Evolutionary conservation across 2,113 vertebrate genomes (phyloP).

Genomic region (Myotis davidii): DNA sequence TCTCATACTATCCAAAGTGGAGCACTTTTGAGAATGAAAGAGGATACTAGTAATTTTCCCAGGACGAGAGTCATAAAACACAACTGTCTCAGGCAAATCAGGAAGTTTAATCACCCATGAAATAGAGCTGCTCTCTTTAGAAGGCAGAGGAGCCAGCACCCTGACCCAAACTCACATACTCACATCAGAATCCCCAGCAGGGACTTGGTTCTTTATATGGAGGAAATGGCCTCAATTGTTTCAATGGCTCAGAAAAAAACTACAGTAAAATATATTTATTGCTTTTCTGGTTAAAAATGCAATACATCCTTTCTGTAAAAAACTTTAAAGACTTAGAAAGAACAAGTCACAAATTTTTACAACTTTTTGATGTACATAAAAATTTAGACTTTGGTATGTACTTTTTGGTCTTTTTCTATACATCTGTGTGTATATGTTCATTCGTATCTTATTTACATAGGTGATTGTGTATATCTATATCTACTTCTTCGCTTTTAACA

Average conservation of each 20-base stretch:
- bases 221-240: background rate
- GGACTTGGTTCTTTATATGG: background rate
- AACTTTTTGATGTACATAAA: background rate
- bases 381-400: background rate
- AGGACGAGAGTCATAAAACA: background rate
- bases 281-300: conserved; percentile 14
- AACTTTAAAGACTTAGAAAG: background rate
- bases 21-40: background rate
- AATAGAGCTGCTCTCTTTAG: background rate
- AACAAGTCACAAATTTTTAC: background rate
- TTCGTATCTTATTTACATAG: background rate
- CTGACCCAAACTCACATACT: background rate
- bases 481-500: background rate
- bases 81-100: background rate
- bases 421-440: background rate
- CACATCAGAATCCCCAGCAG: background rate
- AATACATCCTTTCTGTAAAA: background rate
- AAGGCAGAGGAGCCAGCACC: background rate
- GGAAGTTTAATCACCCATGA: background rate
- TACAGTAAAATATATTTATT: background rate
- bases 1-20: background rate
- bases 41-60: background rate
- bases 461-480: background rate
- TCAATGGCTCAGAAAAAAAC: background rate
- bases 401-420: background rate